Evolutionary conservation across 2,888 invertebrate genomes (phyloP).

Genomic region (Nymphalis polychloros): DNA sequence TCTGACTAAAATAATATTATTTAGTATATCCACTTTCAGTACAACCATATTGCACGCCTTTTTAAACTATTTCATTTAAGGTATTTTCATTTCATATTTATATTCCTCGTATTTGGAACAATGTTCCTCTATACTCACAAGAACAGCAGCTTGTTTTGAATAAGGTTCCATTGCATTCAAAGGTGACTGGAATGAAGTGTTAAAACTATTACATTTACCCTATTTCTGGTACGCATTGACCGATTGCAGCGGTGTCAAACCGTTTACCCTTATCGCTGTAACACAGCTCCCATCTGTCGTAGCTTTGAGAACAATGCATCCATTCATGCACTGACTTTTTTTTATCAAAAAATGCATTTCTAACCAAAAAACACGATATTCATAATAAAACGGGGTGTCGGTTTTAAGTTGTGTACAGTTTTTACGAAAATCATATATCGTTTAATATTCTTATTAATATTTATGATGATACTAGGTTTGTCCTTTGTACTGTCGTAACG

Average conservation of each 20-base stretch:
- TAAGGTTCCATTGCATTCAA: not conserved
- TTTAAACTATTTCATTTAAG: too few species aligned
- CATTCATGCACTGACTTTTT: conserved; percentile 40
- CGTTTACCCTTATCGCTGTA: conserved; percentile 70
- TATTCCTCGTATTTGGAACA: too few species aligned
- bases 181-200: conserved; percentile 2
- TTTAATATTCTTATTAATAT: not conserved
- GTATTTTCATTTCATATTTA: too few species aligned
- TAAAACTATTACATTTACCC: conserved; percentile 4
- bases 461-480: too few species aligned
- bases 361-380: conserved; percentile 57
- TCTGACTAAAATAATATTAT: too few species aligned
- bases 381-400: conserved; percentile 47
- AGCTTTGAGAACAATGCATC: conserved; percentile 62
- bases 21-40: too few species aligned
- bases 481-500: too few species aligned
- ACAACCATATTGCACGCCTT: too few species aligned
- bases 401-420: conserved; percentile 36
- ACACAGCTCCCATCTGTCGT: conserved; percentile 60
- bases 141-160: too few species aligned
- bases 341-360: conserved; percentile 45
- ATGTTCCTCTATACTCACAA: too few species aligned
- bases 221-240: conserved; percentile 46
- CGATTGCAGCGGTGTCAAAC: conserved; percentile 72
- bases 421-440: conserved; percentile 1